A percentile compares a stretch with the other conserved stretches of the same genome.
These are phyloP conservation scores for Mythimna lalbum DNA, from an alignment of 2,888 invertebrate genomes.

Conservation along the genomic window DNA sequence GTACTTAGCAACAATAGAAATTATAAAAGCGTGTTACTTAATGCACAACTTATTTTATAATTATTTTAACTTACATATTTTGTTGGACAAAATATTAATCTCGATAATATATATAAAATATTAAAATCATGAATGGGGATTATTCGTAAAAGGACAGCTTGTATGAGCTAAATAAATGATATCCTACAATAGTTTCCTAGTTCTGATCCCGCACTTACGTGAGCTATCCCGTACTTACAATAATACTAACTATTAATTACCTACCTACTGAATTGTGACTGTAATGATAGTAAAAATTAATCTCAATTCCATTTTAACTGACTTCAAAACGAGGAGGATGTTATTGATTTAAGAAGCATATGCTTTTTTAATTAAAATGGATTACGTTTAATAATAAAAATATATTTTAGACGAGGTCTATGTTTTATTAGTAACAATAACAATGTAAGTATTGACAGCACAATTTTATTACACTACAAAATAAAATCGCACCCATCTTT, in stretches of 20 bases:
- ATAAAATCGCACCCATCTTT: too few relatives aligned
- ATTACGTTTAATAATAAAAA: too few relatives aligned
- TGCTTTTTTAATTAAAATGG: too few relatives aligned
- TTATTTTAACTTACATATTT: constrained; percentile 16
- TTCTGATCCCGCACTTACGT: constrained; percentile 63
- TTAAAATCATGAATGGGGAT: constrained; percentile 10
- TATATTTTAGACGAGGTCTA: too few relatives aligned
- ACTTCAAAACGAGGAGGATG: too few relatives aligned
- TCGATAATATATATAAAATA: neutral
- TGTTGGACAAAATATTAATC: constrained; percentile 27
- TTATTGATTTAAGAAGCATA: too few relatives aligned
- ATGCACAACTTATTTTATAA: constrained; percentile 18
- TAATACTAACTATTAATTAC: constrained; percentile 47
- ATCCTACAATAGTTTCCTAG: constrained; percentile 59
- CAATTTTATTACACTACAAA: too few relatives aligned
- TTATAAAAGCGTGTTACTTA: constrained; percentile 29
- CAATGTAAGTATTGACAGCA: too few relatives aligned
- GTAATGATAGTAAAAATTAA: constrained; percentile 14
- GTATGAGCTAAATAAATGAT: constrained; percentile 36
- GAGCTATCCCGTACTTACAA: constrained; percentile 57
- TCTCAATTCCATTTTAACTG: constrained; percentile 50
- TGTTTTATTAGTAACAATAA: too few relatives aligned
- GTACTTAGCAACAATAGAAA: constrained; percentile 16
- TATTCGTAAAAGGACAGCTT: constrained; percentile 24
- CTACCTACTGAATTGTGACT: constrained; percentile 51